phyloP scores from a whole-genome alignment of 2,888 invertebrate genomes.

The Dioctria rufipes region DNA sequence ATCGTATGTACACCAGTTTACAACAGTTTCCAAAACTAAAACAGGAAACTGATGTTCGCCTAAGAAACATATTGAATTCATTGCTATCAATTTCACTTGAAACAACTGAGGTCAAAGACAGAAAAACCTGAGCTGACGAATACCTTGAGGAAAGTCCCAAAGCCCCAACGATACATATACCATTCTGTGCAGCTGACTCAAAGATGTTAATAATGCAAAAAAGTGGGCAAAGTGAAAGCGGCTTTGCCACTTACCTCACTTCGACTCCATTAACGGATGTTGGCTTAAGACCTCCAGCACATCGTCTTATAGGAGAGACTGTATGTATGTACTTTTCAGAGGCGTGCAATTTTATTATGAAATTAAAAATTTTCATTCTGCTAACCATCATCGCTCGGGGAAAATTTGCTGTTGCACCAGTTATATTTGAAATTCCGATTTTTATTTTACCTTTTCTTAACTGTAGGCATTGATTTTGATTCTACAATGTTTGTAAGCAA shows the following conservation, averaged over 20 bases:
- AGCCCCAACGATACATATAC: background rate
- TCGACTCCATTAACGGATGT: slow-evolving; percentile 2
- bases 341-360: background rate
- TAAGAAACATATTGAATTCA: background rate
- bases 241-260: slow-evolving; percentile 7
- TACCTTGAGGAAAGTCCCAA: background rate
- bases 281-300: background rate
- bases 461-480: no score
- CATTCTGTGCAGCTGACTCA: background rate
- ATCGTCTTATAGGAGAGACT: no score
- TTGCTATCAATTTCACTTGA: background rate
- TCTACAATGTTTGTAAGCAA: no score
- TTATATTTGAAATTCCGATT: no score
- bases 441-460: no score
- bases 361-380: slow-evolving; percentile 4
- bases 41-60: background rate
- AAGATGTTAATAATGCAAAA: slow-evolving; percentile 37
- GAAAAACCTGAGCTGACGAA: slow-evolving; percentile 6
- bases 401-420: background rate
- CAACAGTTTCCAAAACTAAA: background rate
- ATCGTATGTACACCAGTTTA: no score
- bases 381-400: background rate
- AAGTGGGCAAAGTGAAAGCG: slow-evolving; percentile 56
- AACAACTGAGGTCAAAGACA: slow-evolving; percentile 3
- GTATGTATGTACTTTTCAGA: background rate